These are phyloP conservation scores for Choristoneura rosaceana DNA, from an alignment of 2,888 invertebrate species.

Conservation along the genomic window DNA sequence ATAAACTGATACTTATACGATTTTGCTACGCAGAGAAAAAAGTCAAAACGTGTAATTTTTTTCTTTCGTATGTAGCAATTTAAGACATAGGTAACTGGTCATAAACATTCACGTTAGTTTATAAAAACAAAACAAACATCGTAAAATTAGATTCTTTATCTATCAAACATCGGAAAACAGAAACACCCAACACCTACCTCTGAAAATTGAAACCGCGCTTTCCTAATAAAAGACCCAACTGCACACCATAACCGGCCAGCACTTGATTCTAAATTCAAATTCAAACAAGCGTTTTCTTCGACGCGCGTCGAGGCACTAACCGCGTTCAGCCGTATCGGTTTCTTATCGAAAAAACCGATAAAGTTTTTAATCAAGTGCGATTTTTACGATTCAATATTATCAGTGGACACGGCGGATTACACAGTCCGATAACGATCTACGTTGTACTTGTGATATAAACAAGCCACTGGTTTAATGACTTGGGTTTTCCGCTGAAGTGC, in stretches of 20 bases:
- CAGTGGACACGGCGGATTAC: constrained; percentile 82
- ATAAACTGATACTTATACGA: no score
- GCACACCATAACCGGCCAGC: constrained; percentile 14
- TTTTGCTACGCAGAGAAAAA: no score
- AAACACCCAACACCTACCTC: constrained; percentile 23
- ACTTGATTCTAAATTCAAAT: constrained; percentile 37
- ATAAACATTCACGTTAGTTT: background rate
- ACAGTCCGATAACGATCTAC: constrained; percentile 75
- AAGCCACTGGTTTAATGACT: constrained; percentile 49
- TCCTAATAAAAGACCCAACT: constrained; percentile 29
- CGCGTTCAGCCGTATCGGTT: constrained; percentile 49
- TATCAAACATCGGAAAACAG: background rate
- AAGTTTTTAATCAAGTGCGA: constrained; percentile 76
- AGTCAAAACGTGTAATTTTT: no score
- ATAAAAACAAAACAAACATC: background rate
- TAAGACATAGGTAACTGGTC: no score
- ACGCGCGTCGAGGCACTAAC: constrained; percentile 40
- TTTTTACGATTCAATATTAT: constrained; percentile 80
- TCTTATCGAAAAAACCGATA: constrained; percentile 55
- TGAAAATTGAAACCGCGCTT: constrained; percentile 14
- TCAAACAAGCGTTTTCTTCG: constrained; percentile 35
- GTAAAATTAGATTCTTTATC: constrained; percentile 14
- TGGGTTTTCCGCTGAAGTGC: constrained; percentile 36
- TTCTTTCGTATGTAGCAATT: no score
- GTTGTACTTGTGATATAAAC: constrained; percentile 60